Evolutionary conservation across 2,888 invertebrate genomes (phyloP).

Genomic region (Drosophila atroscutellata): DNA sequence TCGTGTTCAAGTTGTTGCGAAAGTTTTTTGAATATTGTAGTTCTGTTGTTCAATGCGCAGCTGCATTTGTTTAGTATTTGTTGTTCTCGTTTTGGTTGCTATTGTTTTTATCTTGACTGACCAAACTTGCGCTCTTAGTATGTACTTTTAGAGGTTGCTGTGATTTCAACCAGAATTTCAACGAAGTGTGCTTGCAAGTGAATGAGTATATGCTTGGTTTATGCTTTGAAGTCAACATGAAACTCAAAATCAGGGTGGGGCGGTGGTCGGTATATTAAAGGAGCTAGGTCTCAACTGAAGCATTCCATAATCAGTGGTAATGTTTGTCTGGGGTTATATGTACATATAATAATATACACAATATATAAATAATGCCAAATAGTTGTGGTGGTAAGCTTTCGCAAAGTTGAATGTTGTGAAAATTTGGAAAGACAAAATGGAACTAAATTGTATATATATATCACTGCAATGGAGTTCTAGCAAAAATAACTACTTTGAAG

Average conservation of each 20-base stretch:
- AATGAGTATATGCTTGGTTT: slow-evolving; percentile 75
- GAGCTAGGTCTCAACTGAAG: slow-evolving; percentile 45
- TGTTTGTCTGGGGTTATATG: slow-evolving; percentile 32
- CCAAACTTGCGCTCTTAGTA: slow-evolving; percentile 48
- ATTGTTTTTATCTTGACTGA: slow-evolving; percentile 22
- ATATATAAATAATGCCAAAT: slow-evolving; percentile 49
- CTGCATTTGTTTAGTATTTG: slow-evolving; percentile 18
- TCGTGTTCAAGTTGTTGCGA: slow-evolving; percentile 42
- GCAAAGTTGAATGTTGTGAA: slow-evolving; percentile 53
- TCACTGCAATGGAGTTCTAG: neutral
- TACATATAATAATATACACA: slow-evolving; percentile 6
- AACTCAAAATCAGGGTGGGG: slow-evolving; percentile 57
- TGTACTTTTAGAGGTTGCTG: slow-evolving; percentile 44
- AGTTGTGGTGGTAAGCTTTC: slow-evolving; percentile 45
- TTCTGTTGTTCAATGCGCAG: slow-evolving; percentile 13
- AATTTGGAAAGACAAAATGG: slow-evolving; percentile 2
- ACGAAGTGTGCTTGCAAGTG: slow-evolving; percentile 68
- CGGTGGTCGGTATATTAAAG: neutral
- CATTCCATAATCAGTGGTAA: slow-evolving; percentile 18
- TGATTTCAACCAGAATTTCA: slow-evolving; percentile 51
- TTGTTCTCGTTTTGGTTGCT: slow-evolving; percentile 29
- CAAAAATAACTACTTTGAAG: neutral
- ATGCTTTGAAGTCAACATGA: slow-evolving; percentile 50
- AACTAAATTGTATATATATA: neutral
- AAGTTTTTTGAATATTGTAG: slow-evolving; percentile 3